A percentile compares a stretch with the other conserved stretches of the same genome.
These are phyloP conservation scores for Alexandromys fortis DNA, from an alignment of 2,113 vertebrate species.

Conservation along the genomic window DNA sequence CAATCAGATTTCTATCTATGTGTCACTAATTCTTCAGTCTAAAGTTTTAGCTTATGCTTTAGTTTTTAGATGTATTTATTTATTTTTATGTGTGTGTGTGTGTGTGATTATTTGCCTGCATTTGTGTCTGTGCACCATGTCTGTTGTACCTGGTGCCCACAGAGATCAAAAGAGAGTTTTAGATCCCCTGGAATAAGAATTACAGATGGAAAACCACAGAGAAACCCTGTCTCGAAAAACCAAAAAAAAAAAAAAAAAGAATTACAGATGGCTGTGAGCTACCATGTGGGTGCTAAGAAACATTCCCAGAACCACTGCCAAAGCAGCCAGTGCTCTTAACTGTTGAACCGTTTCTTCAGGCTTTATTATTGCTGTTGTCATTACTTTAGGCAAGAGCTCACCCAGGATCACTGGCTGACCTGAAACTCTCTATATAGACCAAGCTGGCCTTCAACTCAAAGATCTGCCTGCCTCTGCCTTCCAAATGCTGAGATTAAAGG, in stretches of 20 bases:
- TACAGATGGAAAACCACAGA: too few species aligned
- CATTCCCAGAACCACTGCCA: background rate
- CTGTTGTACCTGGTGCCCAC: background rate
- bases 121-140: background rate
- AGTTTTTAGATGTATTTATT: background rate
- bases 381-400: background rate
- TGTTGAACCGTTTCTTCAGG: background rate
- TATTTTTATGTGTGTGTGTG: background rate
- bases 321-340: background rate
- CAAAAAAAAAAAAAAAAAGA: too few species aligned
- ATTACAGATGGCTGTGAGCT: background rate
- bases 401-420: background rate
- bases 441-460: background rate
- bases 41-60: slow-evolving; percentile 2
- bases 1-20: slow-evolving; percentile 7
- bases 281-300: background rate
- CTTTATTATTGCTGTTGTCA: background rate
- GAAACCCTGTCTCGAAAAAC: too few species aligned
- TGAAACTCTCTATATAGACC: background rate
- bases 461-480: background rate
- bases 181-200: background rate
- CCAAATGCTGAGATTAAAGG: background rate
- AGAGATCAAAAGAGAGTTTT: background rate
- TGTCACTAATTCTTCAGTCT: background rate
- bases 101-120: too few species aligned